phyloP scores from a whole-genome alignment of 1,140 invertebrate species.

The Dermatophagoides farinae region DNA sequence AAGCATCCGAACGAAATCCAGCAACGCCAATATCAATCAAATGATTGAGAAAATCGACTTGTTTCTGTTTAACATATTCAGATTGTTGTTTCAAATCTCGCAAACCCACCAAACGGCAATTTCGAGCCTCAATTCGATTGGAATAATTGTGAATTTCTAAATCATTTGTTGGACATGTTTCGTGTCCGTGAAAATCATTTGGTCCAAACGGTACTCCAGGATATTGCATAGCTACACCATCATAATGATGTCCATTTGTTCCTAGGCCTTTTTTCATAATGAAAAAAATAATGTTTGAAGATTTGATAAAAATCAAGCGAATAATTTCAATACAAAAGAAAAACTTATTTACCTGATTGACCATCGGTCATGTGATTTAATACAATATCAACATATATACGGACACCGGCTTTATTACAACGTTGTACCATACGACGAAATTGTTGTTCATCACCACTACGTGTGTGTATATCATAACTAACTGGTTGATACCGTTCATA shows the following conservation, averaged over 20 bases:
- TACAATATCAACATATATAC: slow-evolving; percentile 63
- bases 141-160: slow-evolving; percentile 23
- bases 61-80: slow-evolving; percentile 41
- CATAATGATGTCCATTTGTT: slow-evolving; percentile 36
- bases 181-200: slow-evolving; percentile 23
- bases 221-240: slow-evolving; percentile 23
- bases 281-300: not conserved
- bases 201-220: slow-evolving; percentile 32
- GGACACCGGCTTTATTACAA: slow-evolving; percentile 49
- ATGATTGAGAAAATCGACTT: slow-evolving; percentile 45
- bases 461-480: slow-evolving; percentile 51
- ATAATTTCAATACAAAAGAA: not conserved
- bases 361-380: slow-evolving; percentile 69
- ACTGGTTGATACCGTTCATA: slow-evolving; percentile 71
- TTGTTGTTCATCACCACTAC: slow-evolving; percentile 47
- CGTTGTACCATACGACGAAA: slow-evolving; percentile 47
- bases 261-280: slow-evolving; percentile 28
- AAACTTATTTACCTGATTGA: slow-evolving; percentile 1
- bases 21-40: slow-evolving; percentile 54
- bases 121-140: slow-evolving; percentile 29
- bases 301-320: not conserved
- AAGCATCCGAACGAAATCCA: slow-evolving; percentile 44
- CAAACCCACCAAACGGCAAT: slow-evolving; percentile 50
- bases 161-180: slow-evolving; percentile 21
- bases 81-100: slow-evolving; percentile 39